Evolutionary conservation across 2,888 invertebrate genomes (phyloP), one percentile per base, ranked within the genome.

Genomic region (Ferdinandea cuprea): DNA sequence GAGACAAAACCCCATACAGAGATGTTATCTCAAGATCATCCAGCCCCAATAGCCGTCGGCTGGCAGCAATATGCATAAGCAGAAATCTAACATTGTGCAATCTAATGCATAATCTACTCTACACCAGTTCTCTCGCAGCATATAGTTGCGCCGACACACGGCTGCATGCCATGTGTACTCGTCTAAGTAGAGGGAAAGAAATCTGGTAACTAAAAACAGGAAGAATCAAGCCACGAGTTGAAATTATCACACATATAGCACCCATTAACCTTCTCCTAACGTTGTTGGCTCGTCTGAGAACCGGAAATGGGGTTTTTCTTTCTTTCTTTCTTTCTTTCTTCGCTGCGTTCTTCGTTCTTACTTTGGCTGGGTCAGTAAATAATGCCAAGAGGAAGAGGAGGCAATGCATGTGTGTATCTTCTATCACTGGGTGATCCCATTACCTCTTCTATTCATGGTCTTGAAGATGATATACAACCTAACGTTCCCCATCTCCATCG

Each of bases 161-260:
- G n/a, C n/a, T n/a, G 37, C 6, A 15, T 15, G 15, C 28, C 19
- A 56, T 15, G 17, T 61, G 30, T 11, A 32, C n/a, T n/a, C n/a
- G n/a, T n/a, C n/a, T 17, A 28, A n/a, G 19, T 19, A 25, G 25
- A 30, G n/a, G n/a, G 37, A 25, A 6, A 25, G 2, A 35, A 21
- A 42, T 40, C 15, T 40, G 21, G 37, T 59, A 66, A 28, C 15
- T 32, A 11, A 78, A n/a, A 83, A 78, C 83, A 83, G 83, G 83
- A 83, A 83, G 83, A 83, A 63, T 78, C 48, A 61, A 83, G 72
- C 56, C 83, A 83, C 72, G 83, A 83, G 78, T 69, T 78, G 83
- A 52, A 83, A 83, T 78, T 83, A 83, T 83, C 83, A 83, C 83
- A 83, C 83, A 83, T 83, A 83, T 83, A 83, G 83, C 83, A 83